phyloP scores from a whole-genome alignment of 2,888 invertebrate species.

The Julus scanicus region DNA sequence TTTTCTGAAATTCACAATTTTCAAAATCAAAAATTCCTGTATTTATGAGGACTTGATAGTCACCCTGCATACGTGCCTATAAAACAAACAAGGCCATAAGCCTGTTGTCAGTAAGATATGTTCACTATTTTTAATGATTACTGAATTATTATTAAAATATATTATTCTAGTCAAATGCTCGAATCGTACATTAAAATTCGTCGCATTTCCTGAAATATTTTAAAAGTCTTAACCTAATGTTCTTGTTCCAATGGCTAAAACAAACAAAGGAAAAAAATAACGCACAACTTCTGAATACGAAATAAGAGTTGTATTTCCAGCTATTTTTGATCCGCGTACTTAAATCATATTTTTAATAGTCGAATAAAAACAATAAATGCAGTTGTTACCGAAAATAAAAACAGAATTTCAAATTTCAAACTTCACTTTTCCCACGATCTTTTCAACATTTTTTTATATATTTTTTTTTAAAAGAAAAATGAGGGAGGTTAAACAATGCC shows the following conservation, averaged over 20 bases:
- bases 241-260: not conserved
- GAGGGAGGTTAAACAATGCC: not conserved
- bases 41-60: not conserved
- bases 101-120: too few species aligned
- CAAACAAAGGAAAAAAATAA: not conserved
- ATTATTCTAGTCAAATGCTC: constrained; percentile 8
- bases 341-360: constrained; percentile 40
- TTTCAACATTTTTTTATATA: not conserved
- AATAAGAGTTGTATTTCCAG: not conserved
- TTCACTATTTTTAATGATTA: constrained; percentile 26
- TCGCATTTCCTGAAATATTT: constrained; percentile 27
- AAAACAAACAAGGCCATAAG: not conserved
- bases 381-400: constrained; percentile 16
- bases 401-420: not conserved
- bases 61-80: not conserved
- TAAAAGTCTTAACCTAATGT: not conserved
- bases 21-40: too few species aligned
- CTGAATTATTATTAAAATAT: not conserved
- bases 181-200: not conserved
- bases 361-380: constrained; percentile 42
- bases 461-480: not conserved
- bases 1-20: not conserved
- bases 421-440: constrained; percentile 42
- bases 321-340: constrained; percentile 20
- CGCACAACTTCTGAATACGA: constrained; percentile 8